Evolutionary conservation across 2,113 vertebrate genomes (phyloP), one percentile per base, ranked within the genome.

Genomic region (Lamprologus ornatipinnis): DNA sequence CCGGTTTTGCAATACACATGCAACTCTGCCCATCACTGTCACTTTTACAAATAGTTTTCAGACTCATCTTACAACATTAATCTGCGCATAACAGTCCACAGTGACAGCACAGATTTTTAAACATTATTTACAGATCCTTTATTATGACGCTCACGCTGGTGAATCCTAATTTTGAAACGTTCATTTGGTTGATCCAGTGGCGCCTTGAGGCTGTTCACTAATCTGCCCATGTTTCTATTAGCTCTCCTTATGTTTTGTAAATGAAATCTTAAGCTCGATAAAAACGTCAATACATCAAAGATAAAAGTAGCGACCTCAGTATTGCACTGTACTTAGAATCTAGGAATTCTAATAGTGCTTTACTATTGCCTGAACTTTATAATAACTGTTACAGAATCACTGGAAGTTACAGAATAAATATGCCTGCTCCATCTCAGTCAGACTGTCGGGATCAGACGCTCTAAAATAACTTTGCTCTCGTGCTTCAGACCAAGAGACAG

Each of bases 161-260:
- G 5, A 31, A 60, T 60, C 26, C 14, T 60, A 31, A 17, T 17
- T 31, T 31, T 60, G 28, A 55, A 23, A 7, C 11, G 11, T 60
- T 60, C 8, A 17, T 60, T 60, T 31, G 57, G 57, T 60, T 17
- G 57, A 60, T 60, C 14, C 57, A 17, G 26, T 31, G 26, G 57
- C 2, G 14, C 14, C 5, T 9, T 17, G 57, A 31, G 14, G 26
- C 5, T 31, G 57, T 58, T 60, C 26, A 31, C 57, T 31, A 60
- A 17, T 31, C 57, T 0, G 0, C 57, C 26, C 14, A 9, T 60
- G 57, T 60, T 17, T 31, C 3, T 60, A 15, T 31, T 31, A 6
- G 26, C 26, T 31, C 2, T 3, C 5, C 3, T 60, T 60, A 9
- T 31, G 3, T 60, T 60, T 31, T 31, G 26, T 6, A 60, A 60